Evolutionary conservation across 2,797 vertebrate species (phyloP).

Genomic region (Sparidentex hasta): DNA sequence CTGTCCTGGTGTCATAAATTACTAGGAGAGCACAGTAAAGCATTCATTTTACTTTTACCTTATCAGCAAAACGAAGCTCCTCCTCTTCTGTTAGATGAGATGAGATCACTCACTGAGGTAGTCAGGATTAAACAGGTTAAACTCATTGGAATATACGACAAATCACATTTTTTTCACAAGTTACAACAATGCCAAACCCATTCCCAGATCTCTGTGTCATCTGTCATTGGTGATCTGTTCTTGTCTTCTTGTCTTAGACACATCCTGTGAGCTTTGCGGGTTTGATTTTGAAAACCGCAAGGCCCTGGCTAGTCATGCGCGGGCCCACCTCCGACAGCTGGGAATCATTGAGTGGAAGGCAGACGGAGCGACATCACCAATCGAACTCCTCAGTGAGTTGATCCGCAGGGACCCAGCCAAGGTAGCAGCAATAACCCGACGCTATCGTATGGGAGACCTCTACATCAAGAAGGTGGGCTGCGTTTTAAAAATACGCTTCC

Average conservation of each 20-base stretch:
- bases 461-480: slow-evolving; percentile 91
- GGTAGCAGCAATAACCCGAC: slow-evolving; percentile 89
- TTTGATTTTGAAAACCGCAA: slow-evolving; percentile 97
- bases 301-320: slow-evolving; percentile 94
- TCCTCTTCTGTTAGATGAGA: background rate
- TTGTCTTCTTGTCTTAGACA: slow-evolving; percentile 73
- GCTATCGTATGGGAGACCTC: slow-evolving; percentile 91
- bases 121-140: no score
- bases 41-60: background rate
- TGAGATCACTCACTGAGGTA: background rate
- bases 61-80: no score
- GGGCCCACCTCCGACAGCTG: slow-evolving; percentile 94
- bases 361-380: slow-evolving; percentile 93
- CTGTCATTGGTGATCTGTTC: background rate
- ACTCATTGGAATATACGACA: no score
- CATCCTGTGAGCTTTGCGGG: slow-evolving; percentile 94
- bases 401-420: slow-evolving; percentile 92
- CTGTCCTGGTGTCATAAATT: slow-evolving; percentile 1
- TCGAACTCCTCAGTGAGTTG: slow-evolving; percentile 92
- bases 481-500: background rate
- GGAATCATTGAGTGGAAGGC: slow-evolving; percentile 93
- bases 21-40: background rate
- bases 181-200: background rate
- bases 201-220: background rate
- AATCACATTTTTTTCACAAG: background rate